These are phyloP conservation scores for Acomys russatus DNA, from an alignment of 2,797 vertebrate species.

Conservation along the genomic window DNA sequence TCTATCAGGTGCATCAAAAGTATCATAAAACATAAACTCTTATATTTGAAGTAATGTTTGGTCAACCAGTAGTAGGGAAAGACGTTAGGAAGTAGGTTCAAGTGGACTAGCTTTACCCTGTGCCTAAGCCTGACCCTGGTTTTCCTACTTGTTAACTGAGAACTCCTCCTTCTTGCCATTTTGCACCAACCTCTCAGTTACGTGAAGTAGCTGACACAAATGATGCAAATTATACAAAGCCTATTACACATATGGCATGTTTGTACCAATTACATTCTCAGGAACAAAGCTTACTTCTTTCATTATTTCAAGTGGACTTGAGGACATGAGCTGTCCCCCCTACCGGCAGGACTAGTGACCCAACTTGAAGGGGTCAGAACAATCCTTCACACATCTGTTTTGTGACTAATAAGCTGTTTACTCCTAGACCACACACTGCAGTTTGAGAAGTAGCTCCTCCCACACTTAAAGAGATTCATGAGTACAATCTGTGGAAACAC, in stretches of 20 bases:
- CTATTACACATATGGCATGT: rapidly evolving
- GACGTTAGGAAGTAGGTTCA: neutral
- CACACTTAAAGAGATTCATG: neutral
- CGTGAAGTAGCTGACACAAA: too few relatives aligned
- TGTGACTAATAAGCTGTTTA: neutral
- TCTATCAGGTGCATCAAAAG: neutral
- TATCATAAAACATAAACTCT: neutral
- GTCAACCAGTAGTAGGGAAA: neutral
- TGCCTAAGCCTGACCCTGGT: neutral
- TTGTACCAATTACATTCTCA: neutral
- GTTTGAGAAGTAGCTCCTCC: neutral
- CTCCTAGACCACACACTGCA: neutral
- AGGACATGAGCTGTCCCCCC: neutral
- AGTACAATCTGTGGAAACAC: neutral
- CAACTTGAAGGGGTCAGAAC: neutral
- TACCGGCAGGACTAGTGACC: neutral
- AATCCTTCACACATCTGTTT: neutral
- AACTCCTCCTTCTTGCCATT: neutral
- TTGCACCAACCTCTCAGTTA: neutral
- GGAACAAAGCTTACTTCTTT: neutral
- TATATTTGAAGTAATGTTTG: neutral
- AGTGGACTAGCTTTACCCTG: neutral
- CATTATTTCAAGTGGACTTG: neutral
- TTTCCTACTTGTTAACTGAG: neutral
- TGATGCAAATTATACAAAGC: neutral